Conservation (phyloP, 2,113 vertebrate species). For the Charina bottae region DNA sequence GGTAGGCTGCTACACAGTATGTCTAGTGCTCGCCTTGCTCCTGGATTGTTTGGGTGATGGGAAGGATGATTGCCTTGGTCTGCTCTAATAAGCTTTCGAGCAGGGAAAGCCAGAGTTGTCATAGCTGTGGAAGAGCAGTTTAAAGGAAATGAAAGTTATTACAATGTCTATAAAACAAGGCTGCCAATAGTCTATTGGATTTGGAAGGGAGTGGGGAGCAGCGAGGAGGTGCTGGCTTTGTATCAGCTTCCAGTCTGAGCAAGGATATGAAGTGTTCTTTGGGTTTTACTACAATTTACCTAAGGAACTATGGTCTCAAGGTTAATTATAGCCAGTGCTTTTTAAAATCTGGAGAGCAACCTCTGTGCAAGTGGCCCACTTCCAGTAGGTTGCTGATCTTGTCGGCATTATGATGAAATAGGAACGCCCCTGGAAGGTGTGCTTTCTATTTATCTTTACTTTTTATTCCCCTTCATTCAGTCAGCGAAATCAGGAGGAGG, state of each 20-base stretch:
- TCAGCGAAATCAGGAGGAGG: conserved; percentile 43
- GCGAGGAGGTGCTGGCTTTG: conserved; percentile 49
- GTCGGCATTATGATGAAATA: conserved; percentile 39
- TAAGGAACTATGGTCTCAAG: conserved; percentile 52
- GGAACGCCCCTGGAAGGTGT: conserved; percentile 65
- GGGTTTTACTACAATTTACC: conserved; percentile 65
- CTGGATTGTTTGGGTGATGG: conserved; percentile 50
- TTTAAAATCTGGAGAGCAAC: conserved; percentile 46
- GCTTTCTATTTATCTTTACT: conserved; percentile 65
- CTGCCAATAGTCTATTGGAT: conserved; percentile 54
- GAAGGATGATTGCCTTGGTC: conserved; percentile 57
- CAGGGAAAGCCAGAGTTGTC: conserved; percentile 52
- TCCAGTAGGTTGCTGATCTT: conserved; percentile 17
- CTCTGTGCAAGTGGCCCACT: conserved; percentile 13
- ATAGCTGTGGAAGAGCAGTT: conserved; percentile 58
- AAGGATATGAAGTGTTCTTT: conserved; percentile 69
- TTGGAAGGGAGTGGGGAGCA: conserved; percentile 22
- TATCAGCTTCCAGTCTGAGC: conserved; percentile 66
- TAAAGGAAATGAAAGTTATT: conserved; percentile 57
- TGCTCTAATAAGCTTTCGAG: conserved; percentile 62
- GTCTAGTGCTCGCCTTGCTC: conserved; percentile 68
- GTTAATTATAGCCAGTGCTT: conserved; percentile 69
- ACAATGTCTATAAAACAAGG: conserved; percentile 54
- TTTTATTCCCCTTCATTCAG: background rate
- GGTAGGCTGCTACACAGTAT: conserved; percentile 55